Evolutionary conservation across 2,888 invertebrate species (phyloP).

Genomic region (Himalopsyche japonica): DNA sequence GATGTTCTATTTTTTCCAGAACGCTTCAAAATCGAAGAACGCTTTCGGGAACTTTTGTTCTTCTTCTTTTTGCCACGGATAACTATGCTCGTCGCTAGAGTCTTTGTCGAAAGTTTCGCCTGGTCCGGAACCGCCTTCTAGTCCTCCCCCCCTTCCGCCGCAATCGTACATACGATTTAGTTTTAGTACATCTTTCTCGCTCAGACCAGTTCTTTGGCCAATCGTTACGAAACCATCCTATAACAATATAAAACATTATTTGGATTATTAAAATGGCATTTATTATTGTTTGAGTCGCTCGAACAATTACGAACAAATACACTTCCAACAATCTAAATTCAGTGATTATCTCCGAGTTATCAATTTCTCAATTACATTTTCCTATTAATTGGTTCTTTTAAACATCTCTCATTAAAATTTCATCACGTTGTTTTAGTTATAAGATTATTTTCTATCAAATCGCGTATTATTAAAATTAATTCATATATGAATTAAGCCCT

Average conservation of each 20-base stretch:
- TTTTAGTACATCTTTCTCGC: slow-evolving; percentile 56
- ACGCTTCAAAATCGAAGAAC: slow-evolving; percentile 23
- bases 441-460: too few relatives aligned
- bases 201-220: slow-evolving; percentile 56
- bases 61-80: not conserved
- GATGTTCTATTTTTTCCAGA: slow-evolving; percentile 23
- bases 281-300: too few relatives aligned
- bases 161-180: slow-evolving; percentile 58
- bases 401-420: too few relatives aligned
- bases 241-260: slow-evolving; percentile 21
- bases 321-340: too few relatives aligned
- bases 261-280: too few relatives aligned
- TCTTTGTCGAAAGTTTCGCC: not conserved
- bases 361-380: too few relatives aligned
- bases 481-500: too few relatives aligned
- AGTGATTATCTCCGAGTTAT: too few relatives aligned
- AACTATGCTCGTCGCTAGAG: not conserved
- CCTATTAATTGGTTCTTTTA: too few relatives aligned
- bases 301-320: too few relatives aligned
- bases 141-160: slow-evolving; percentile 43
- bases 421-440: too few relatives aligned
- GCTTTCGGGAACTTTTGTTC: slow-evolving; percentile 11
- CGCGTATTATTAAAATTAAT: too few relatives aligned
- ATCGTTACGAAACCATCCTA: slow-evolving; percentile 54
- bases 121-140: not conserved